These are phyloP conservation scores for Himalopsyche kuldschensis DNA, from an alignment of 2,888 invertebrate genomes.

Conservation along the genomic window DNA sequence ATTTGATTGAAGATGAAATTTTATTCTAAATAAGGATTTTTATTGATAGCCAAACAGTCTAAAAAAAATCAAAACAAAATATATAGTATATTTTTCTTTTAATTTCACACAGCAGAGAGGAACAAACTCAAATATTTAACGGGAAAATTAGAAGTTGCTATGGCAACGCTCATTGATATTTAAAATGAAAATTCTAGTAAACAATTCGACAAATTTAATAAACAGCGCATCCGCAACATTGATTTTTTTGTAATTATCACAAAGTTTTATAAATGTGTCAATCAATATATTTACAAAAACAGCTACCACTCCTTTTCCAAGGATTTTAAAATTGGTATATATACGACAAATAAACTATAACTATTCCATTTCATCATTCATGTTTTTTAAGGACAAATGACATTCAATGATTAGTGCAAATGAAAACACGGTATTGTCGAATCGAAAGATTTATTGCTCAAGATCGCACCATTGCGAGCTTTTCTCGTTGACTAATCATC, in stretches of 20 bases:
- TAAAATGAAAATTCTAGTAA: neutral
- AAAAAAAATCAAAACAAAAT: too few relatives aligned
- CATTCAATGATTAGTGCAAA: neutral
- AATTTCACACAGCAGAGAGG: too few relatives aligned
- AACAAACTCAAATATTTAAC: too few relatives aligned
- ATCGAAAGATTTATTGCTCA: neutral
- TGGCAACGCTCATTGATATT: neutral
- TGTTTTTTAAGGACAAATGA: neutral
- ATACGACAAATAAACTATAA: neutral
- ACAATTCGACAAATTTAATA: neutral
- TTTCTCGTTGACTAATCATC: neutral
- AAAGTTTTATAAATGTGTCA: neutral
- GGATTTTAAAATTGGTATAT: neutral
- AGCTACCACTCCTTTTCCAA: neutral
- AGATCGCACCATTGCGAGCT: neutral
- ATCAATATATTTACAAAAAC: neutral
- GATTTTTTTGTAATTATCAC: neutral
- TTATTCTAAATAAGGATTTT: too few relatives aligned
- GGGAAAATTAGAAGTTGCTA: neutral
- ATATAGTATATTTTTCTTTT: too few relatives aligned
- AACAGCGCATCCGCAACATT: neutral
- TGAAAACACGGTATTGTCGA: neutral
- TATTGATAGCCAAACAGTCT: too few relatives aligned
- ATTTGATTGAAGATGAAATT: too few relatives aligned
- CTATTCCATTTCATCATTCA: neutral